Percentiles rank a stretch among this genome's conserved stretches.
These are phyloP conservation scores for Synergus itoensis DNA, from an alignment of 2,888 invertebrate species.

Conservation along the genomic window DNA sequence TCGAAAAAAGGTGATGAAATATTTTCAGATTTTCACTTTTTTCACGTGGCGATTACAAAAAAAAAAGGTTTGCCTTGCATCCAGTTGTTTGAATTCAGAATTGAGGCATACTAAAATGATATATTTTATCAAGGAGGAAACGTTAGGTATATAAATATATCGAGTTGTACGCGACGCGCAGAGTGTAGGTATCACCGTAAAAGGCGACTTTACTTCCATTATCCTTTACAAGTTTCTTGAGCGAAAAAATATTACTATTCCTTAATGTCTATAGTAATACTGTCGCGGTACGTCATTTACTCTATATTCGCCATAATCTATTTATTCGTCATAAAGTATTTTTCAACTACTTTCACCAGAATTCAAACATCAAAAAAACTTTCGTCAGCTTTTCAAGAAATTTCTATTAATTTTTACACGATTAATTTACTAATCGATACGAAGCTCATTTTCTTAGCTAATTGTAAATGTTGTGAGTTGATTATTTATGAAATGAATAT, in stretches of 20 bases:
- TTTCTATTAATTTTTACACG: background rate
- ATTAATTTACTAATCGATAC: background rate
- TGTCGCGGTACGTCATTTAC: slow-evolving; percentile 65
- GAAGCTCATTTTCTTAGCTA: slow-evolving; percentile 11
- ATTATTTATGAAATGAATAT: background rate
- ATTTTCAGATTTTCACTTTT: background rate
- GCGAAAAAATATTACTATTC: slow-evolving; percentile 72
- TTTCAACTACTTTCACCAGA: background rate
- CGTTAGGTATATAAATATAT: slow-evolving; percentile 46
- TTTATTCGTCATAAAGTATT: background rate
- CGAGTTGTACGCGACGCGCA: slow-evolving; percentile 41
- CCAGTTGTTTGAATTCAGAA: slow-evolving; percentile 18
- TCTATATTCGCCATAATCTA: background rate
- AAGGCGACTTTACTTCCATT: slow-evolving; percentile 41
- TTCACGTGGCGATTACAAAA: background rate
- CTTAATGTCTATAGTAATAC: slow-evolving; percentile 71
- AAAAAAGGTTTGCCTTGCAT: slow-evolving; percentile 31
- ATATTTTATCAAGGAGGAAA: slow-evolving; percentile 42
- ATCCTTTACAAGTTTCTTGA: slow-evolving; percentile 57
- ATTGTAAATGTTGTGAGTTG: background rate
- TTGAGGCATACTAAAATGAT: slow-evolving; percentile 39
- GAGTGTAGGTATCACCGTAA: slow-evolving; percentile 10
- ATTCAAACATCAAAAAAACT: slow-evolving; percentile 9
- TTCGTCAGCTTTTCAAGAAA: background rate
- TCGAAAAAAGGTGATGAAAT: background rate